phyloP scores from a whole-genome alignment of 2,797 vertebrate genomes.

The Meriones psammophilus region DNA sequence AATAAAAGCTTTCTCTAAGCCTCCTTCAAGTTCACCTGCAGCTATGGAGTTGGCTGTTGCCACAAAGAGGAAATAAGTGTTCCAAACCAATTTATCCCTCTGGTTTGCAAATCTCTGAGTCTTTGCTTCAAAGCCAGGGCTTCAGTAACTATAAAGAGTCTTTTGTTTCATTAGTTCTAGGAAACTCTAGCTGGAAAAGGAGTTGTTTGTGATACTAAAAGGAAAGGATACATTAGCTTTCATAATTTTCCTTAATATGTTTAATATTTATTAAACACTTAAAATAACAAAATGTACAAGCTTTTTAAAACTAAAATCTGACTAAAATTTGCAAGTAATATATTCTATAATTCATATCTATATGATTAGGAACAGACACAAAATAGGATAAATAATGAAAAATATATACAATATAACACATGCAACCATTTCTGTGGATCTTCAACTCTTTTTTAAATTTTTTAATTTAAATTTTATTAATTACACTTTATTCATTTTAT shows the following conservation, averaged over 20 bases:
- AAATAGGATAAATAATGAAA: not conserved
- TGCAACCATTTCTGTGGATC: accelerated
- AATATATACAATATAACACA: not conserved
- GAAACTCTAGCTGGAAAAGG: not conserved
- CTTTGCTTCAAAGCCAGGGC: not conserved
- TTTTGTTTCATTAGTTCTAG: not conserved
- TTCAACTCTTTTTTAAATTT: not conserved
- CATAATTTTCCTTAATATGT: not conserved
- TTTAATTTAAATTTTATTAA: too few relatives aligned
- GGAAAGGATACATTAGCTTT: not conserved
- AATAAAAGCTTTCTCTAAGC: not conserved
- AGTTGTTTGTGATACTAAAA: not conserved
- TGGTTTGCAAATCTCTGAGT: not conserved
- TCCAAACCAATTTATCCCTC: not conserved
- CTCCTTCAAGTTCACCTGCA: not conserved
- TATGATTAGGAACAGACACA: not conserved
- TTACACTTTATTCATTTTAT: too few relatives aligned
- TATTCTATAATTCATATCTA: not conserved
- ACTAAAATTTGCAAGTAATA: not conserved
- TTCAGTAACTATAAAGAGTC: not conserved
- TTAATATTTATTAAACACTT: not conserved
- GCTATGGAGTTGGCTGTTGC: not conserved
- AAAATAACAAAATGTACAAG: not conserved
- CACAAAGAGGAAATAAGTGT: not conserved
- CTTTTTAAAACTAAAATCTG: not conserved